Base-by-base conservation (phyloP, 2,888 invertebrate genomes). In the Apocheima hispidaria region DNA sequence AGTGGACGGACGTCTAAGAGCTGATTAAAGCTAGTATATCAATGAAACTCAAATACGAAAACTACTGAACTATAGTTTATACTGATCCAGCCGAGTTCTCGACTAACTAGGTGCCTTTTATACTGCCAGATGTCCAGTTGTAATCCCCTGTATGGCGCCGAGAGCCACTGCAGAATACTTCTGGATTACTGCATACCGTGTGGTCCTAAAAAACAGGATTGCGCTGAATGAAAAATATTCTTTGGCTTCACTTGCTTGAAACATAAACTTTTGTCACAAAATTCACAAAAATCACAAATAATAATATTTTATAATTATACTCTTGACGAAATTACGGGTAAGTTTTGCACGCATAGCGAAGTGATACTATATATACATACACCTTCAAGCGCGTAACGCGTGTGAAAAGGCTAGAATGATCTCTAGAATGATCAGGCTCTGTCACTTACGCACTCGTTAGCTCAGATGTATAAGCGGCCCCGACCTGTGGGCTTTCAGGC, bases 41-140 rank as follows among this genome's bases (percentile, higher is more conserved):
- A 30, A 2, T 30, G 10, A 30, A 16, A 14, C n/a, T n/a, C n/a
- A 43, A 12, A n/a, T 43, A 26, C 28, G 16, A 4, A 30, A 18
- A 1, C 4, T 10, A 33, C 28, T 10, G 10, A 44, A 30, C 43
- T 30, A 18, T 21, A 12, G 46, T 44, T 2, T 44, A 4, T 30
- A 18, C 14, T 43, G 4, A 18, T 2, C n/a, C 20, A 9, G 5
- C 20, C 33, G 30, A 46, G 33, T 44, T 46, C 18, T 30, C n/a
- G 18, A 33, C 30, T 46, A 46, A 30, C 30, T 30, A 30, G 18
- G 12, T 20, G 30, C 46, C 30, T 30, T 46, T 46, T 46, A 46
- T 46, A 30, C 46, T 18, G 46, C 30, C 30, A 30, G 18, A 30
- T 46, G 46, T 46, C 46, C 20, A 4, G 5, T 23, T n/a, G 30